A percentile compares a stretch with the other conserved stretches of the same genome.
Conservation (phyloP, 2,888 invertebrate species). For the Horisme vitalbata region DNA sequence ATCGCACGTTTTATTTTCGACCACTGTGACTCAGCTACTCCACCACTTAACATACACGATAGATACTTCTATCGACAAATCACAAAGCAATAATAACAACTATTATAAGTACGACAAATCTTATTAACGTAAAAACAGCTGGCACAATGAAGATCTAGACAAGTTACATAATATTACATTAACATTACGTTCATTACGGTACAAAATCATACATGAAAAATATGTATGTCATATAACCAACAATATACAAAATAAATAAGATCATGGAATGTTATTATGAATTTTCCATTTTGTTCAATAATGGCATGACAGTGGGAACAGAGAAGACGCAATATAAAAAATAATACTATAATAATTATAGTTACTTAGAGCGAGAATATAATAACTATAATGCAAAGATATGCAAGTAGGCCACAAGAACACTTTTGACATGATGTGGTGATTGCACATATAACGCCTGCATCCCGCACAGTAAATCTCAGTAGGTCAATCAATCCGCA, state of each 20-base stretch:
- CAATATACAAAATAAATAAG: conserved; percentile 82
- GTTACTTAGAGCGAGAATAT: conserved; percentile 28
- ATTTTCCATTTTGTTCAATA: conserved; percentile 59
- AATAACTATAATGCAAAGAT: conserved; percentile 32
- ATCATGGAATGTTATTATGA: conserved; percentile 80
- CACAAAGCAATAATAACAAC: conserved; percentile 72
- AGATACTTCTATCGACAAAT: conserved; percentile 41
- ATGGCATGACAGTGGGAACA: conserved; percentile 46
- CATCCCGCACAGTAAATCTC: conserved; percentile 26
- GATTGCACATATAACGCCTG: conserved; percentile 25
- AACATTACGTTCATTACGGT: conserved; percentile 61
- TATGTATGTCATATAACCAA: conserved; percentile 72
- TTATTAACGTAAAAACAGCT: conserved; percentile 74
- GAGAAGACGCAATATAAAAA: conserved; percentile 63
- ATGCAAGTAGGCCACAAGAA: conserved; percentile 56
- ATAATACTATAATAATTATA: conserved; percentile 55
- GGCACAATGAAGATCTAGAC: conserved; percentile 81
- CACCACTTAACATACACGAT: conserved; percentile 8
- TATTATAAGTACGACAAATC: conserved; percentile 79
- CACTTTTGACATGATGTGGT: conserved; percentile 34
- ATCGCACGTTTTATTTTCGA: conserved; percentile 2
- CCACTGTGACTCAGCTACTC: not conserved
- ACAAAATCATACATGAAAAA: conserved; percentile 74
- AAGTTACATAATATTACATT: conserved; percentile 70
- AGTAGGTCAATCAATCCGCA: conserved; percentile 25